A percentile compares a stretch with the other conserved stretches of the same genome.
Conservation (phyloP, 2,113 vertebrate genomes). For the Tauraco erythrolophus region DNA sequence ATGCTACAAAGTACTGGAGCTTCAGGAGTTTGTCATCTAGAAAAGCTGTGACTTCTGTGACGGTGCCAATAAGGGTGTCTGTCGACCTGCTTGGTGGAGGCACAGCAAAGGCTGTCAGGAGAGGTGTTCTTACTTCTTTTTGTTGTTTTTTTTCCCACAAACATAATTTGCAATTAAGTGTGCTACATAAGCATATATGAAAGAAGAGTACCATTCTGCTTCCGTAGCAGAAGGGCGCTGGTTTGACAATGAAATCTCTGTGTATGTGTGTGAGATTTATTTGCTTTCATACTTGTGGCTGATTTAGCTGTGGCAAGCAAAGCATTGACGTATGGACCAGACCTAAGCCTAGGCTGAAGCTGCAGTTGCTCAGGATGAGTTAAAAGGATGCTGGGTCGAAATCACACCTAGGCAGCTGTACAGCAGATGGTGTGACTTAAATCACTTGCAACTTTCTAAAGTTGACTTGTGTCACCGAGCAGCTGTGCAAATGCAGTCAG, state of each 20-base stretch:
- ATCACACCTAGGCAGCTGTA: neutral
- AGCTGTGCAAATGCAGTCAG: neutral
- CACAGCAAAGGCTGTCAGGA: neutral
- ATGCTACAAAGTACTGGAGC: neutral
- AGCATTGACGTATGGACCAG: accelerated
- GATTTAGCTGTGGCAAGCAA: neutral
- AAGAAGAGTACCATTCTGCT: neutral
- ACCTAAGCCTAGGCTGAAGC: neutral
- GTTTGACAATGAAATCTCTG: neutral
- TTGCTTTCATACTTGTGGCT: neutral
- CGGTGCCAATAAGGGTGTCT: neutral
- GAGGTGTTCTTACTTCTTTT: neutral
- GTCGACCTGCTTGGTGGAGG: neutral
- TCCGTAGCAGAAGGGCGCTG: neutral
- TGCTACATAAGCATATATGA: neutral
- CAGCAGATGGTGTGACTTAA: neutral
- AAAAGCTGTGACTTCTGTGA: neutral
- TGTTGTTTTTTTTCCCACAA: neutral
- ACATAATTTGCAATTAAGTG: no score
- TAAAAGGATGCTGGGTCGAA: neutral
- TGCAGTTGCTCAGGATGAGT: neutral
- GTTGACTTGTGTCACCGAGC: neutral
- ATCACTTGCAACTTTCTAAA: neutral
- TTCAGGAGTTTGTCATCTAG: neutral
- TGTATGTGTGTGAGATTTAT: neutral